Evolutionary conservation across 2,797 vertebrate species (phyloP), one percentile per base, ranked within the genome.

Genomic region (Propithecus deckenii): DNA sequence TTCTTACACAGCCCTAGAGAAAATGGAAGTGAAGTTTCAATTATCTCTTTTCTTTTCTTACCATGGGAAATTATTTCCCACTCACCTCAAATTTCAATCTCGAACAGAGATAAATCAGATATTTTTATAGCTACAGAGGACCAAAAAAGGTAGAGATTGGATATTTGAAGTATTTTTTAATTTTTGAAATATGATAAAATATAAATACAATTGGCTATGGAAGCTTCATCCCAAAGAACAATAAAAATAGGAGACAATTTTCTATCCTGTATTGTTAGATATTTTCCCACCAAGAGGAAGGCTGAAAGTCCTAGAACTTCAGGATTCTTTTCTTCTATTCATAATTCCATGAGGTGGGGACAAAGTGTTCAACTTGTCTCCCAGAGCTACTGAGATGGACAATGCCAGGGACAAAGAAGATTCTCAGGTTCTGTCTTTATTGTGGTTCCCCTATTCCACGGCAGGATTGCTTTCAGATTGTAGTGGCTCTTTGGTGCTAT

Each of bases 11-110:
- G 23, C 22, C 61, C 92, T 88, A 91, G 72, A 90, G 50, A 89
- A 95, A 91, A 71, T 63, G 23, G 32, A 95, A 96, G 30, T 59
- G 11, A 94, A 50, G 43, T n/a, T 93, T 87, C 50, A 18, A 35
- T 88, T 92, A 67, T 43, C 13, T 91, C 84, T n/a, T 93, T 91
- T 38, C 28, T 95, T 96, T 95, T 89, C 78, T 95, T 18, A 79
- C 43, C 86, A 23, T 30, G 69, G 55, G 22, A 50, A 50, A 50
- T 50, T 50, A 50, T 50, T 50, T 50, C 48, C 48, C 48, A 83
- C 88, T 69, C 35, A 71, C 48, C 50, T 74, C 76, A 92, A 72
- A 89, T 90, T 96, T 85, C 46, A 43, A 9, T 81, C 61, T 89
- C 92, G 89, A 83, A 83, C 14, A 94, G 48, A 94, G 65, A 13